Evolutionary conservation across 2,797 vertebrate species (phyloP).

Genomic region (Echiichthys vipera): DNA sequence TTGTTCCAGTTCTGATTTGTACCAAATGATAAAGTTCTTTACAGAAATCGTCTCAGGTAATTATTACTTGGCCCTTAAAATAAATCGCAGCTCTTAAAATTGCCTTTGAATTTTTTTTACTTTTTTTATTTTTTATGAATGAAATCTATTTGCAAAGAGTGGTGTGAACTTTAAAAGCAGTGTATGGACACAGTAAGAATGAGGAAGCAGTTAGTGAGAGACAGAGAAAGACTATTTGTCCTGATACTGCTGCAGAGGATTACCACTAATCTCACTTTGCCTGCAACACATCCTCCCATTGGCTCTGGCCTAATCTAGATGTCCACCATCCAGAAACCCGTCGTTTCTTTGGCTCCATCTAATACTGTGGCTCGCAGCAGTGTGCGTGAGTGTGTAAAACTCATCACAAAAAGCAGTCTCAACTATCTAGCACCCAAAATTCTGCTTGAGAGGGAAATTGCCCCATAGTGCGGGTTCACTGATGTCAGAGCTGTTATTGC

Average conservation of each 20-base stretch:
- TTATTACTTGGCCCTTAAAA: background rate
- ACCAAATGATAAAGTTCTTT: background rate
- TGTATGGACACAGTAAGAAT: background rate
- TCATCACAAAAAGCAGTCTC: constrained; percentile 41
- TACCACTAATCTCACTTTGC: constrained; percentile 78
- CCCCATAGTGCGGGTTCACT: constrained; percentile 15
- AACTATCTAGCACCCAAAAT: background rate
- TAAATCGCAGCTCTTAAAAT: background rate
- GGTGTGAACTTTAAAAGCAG: background rate
- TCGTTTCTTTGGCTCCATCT: constrained; percentile 55
- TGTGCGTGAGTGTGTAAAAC: background rate
- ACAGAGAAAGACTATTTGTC: constrained; percentile 45
- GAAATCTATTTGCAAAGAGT: background rate
- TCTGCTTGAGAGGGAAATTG: background rate
- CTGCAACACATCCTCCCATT: constrained; percentile 66
- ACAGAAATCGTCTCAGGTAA: background rate
- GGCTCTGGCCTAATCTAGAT: constrained; percentile 72
- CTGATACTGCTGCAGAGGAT: constrained; percentile 73
- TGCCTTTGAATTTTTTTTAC: no score
- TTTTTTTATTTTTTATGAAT: no score
- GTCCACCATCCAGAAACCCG: constrained; percentile 38
- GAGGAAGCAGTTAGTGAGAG: constrained; percentile 30
- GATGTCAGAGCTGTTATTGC: constrained; percentile 22
- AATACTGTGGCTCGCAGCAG: constrained; percentile 16
- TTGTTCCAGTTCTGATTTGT: background rate